Conservation (phyloP, 2,113 vertebrate genomes). For the Callaeas wilsoni region DNA sequence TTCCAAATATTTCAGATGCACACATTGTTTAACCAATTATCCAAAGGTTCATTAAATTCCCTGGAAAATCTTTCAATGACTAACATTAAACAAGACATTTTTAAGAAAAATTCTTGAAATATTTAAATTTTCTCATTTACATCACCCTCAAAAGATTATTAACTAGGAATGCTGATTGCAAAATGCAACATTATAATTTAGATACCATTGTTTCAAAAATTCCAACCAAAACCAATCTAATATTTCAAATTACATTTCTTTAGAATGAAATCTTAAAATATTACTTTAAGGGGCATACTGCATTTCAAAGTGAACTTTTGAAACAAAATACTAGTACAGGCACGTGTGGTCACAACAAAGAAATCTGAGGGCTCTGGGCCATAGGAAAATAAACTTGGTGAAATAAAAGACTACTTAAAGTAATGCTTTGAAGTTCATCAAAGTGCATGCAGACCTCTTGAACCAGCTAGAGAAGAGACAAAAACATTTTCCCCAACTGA, state of each 20-base stretch:
- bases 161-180: not conserved
- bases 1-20: not conserved
- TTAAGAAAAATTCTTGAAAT: not conserved
- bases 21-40: not conserved
- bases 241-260: not conserved
- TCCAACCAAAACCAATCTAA: not conserved
- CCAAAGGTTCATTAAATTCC: not conserved
- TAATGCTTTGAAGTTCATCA: not conserved
- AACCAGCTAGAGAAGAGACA: not conserved
- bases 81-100: not conserved
- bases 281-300: not conserved
- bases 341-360: not conserved
- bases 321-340: not conserved
- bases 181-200: not conserved
- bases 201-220: not conserved
- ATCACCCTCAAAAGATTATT: not conserved
- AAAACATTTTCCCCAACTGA: not conserved
- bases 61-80: not conserved
- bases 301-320: not conserved
- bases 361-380: not conserved
- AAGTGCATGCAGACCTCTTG: not conserved
- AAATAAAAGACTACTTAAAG: constrained; percentile 1
- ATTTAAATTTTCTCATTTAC: not conserved
- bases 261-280: not conserved
- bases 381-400: not conserved